phyloP scores from a whole-genome alignment of 1,140 invertebrate species.

The Zaprionus vittiger region DNA sequence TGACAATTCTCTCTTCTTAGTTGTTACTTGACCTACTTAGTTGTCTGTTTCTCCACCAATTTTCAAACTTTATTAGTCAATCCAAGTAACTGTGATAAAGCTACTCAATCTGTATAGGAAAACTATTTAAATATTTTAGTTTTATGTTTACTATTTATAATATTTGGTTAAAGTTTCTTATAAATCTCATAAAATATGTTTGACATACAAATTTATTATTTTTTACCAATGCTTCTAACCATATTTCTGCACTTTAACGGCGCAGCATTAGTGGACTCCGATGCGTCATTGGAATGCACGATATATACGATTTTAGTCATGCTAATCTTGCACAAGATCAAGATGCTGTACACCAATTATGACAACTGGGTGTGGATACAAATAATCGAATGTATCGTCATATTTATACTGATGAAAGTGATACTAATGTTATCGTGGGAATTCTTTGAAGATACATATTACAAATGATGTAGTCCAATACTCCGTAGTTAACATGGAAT shows the following conservation, averaged over 20 bases:
- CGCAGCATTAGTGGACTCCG: neutral
- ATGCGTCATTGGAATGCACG: neutral
- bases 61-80: too few relatives aligned
- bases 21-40: too few relatives aligned
- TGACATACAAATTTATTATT: neutral
- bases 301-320: neutral
- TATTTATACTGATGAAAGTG: neutral
- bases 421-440: neutral
- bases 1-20: too few relatives aligned
- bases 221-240: neutral
- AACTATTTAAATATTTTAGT: too few relatives aligned
- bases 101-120: too few relatives aligned
- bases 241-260: neutral
- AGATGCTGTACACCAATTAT: neutral
- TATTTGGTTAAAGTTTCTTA: neutral
- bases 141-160: neutral
- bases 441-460: neutral
- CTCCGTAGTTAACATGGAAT: neutral
- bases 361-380: neutral
- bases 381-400: neutral
- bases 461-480: neutral
- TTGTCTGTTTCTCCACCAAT: too few relatives aligned
- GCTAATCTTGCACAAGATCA: neutral
- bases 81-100: too few relatives aligned
- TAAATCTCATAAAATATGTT: neutral